Percentiles rank a stretch among this genome's conserved stretches.
Evolutionary conservation across 2,113 vertebrate genomes (phyloP).

Genomic region (Ploceus nigricollis): DNA sequence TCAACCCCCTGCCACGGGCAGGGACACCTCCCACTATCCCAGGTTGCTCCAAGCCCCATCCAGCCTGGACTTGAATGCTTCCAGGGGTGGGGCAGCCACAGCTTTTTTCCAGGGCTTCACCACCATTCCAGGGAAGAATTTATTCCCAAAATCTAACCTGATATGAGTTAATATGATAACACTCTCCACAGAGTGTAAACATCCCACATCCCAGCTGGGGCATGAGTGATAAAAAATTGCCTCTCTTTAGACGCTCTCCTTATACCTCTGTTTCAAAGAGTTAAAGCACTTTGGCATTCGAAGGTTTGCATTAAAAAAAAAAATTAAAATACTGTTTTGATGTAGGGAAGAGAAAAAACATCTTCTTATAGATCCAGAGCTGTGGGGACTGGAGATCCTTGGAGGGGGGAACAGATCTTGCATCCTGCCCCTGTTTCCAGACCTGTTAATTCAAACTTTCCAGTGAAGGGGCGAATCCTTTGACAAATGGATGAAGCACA

Average conservation of each 20-base stretch:
- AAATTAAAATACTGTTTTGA: not conserved
- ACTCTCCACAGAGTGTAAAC: fast-evolving
- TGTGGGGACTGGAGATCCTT: no score
- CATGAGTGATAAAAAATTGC: not conserved
- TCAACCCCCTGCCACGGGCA: not conserved
- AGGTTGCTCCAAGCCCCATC: not conserved
- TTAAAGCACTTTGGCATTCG: not conserved
- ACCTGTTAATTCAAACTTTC: not conserved
- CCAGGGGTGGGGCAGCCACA: not conserved
- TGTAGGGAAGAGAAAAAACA: fast-evolving
- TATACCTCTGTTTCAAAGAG: not conserved
- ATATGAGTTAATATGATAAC: not conserved
- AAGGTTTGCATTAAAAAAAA: not conserved
- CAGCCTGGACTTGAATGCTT: fast-evolving
- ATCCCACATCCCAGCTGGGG: fast-evolving
- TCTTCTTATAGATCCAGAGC: not conserved
- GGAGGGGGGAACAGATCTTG: not conserved
- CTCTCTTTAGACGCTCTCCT: not conserved
- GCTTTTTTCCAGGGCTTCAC: not conserved
- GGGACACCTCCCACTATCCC: not conserved
- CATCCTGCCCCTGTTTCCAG: not conserved
- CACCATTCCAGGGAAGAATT: not conserved
- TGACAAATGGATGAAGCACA: not conserved
- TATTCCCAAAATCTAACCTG: not conserved
- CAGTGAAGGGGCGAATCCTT: fast-evolving